Conservation (phyloP, 2,888 invertebrate genomes). For the Aporophyla nigra region DNA sequence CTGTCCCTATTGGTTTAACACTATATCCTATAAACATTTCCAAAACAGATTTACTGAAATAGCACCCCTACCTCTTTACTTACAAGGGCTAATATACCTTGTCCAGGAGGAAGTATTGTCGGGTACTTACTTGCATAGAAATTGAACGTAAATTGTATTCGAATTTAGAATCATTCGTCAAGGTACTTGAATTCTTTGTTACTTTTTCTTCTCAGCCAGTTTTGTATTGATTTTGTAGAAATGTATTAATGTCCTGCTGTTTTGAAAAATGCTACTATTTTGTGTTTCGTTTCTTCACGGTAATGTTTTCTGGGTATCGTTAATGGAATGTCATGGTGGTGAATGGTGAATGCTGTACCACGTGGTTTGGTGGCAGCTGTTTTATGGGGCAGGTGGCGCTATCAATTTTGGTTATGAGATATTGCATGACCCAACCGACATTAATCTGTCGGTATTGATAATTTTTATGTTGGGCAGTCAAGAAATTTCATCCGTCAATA, state of each 20-base stretch:
- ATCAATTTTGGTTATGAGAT: neutral
- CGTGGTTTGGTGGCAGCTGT: conserved; percentile 51
- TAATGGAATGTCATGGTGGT: conserved; percentile 55
- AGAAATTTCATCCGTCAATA: neutral
- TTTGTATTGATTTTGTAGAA: conserved; percentile 70
- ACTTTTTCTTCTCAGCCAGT: conserved; percentile 69
- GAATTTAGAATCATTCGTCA: conserved; percentile 84
- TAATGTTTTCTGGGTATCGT: conserved; percentile 37
- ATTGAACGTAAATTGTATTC: conserved; percentile 72
- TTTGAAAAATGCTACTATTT: conserved; percentile 52
- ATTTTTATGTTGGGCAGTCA: neutral
- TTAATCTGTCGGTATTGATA: neutral
- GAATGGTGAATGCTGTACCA: conserved; percentile 41
- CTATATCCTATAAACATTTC: conserved; percentile 67
- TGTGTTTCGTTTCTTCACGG: conserved; percentile 51
- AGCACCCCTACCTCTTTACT: fast-evolving
- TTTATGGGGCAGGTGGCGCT: conserved; percentile 54
- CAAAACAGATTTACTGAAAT: neutral
- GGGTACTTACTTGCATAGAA: conserved; percentile 53
- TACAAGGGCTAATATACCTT: conserved; percentile 25
- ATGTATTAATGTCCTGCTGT: conserved; percentile 57
- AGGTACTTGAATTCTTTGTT: conserved; percentile 79
- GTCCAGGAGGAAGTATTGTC: neutral
- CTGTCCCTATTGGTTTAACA: conserved; percentile 78
- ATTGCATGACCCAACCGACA: neutral